These are phyloP conservation scores for Luidia sarsii DNA, from an alignment of 53 echinoderm and acorn worm genomes.

Conservation along the genomic window DNA sequence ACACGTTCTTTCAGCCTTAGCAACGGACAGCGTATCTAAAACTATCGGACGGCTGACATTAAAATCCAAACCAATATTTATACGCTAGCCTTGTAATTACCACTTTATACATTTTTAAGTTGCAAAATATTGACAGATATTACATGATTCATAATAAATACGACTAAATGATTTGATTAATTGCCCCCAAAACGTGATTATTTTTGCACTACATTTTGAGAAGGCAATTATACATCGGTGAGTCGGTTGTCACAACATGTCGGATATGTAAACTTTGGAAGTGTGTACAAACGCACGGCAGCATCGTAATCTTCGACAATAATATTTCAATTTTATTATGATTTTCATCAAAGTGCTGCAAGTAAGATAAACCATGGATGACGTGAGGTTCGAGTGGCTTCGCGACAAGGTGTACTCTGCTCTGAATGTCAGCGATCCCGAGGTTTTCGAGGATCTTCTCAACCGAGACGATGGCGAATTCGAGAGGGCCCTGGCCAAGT, in stretches of 20 bases:
- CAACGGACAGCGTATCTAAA: slow-evolving; percentile 54
- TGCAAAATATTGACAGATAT: too few relatives aligned
- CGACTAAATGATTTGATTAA: neutral
- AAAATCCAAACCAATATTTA: neutral
- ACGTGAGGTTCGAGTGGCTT: slow-evolving; percentile 96
- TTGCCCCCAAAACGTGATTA: neutral
- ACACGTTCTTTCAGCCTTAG: slow-evolving; percentile 27
- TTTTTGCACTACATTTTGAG: neutral
- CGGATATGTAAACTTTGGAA: neutral
- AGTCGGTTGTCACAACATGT: slow-evolving; percentile 39
- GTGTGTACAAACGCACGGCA: too few relatives aligned
- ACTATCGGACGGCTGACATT: slow-evolving; percentile 12
- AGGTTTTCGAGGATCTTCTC: slow-evolving; percentile 95
- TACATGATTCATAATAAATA: neutral
- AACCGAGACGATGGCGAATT: slow-evolving; percentile 97
- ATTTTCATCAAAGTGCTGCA: neutral
- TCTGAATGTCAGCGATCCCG: slow-evolving; percentile 77
- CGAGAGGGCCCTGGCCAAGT: slow-evolving; percentile 87
- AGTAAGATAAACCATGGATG: slow-evolving; percentile 76
- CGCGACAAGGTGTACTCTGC: slow-evolving; percentile 86
- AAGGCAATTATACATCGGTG: neutral
- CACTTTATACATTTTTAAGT: neutral
- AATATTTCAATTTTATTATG: neutral
- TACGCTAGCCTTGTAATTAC: neutral
- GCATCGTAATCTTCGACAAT: neutral